Percentiles rank a stretch among this genome's conserved stretches.
phyloP scores from a whole-genome alignment of 2,113 vertebrate species.

The Anas platyrhynchos region DNA sequence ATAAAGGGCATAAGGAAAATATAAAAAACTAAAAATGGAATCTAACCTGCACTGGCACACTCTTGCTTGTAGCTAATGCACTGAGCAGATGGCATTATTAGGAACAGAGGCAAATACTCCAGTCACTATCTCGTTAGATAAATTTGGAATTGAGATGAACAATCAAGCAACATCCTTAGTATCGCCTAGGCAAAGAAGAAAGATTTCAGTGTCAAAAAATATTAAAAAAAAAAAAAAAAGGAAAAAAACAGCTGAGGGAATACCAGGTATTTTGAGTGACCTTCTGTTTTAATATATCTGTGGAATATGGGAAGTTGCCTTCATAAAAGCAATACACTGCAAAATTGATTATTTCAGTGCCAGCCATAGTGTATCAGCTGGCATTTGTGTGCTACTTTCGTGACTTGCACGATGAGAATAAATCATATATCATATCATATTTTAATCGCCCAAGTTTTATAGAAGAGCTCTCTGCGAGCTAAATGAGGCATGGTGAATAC shows the following conservation, averaged over 20 bases:
- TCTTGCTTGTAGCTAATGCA: background rate
- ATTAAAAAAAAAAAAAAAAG: background rate
- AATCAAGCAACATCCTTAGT: background rate
- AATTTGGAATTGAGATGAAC: background rate
- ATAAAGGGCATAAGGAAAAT: background rate
- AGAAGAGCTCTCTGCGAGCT: background rate
- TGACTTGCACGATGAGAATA: background rate
- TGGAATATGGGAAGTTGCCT: background rate
- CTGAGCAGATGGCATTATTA: background rate
- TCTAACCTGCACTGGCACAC: background rate
- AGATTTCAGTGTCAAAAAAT: background rate
- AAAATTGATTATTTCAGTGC: background rate
- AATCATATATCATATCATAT: background rate
- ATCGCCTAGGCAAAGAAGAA: background rate
- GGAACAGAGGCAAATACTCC: background rate
- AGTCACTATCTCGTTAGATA: background rate
- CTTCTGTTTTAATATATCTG: background rate
- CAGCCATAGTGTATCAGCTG: background rate
- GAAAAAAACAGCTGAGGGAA: background rate
- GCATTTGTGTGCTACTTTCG: background rate
- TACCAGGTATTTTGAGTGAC: background rate
- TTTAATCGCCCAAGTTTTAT: background rate
- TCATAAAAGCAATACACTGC: background rate
- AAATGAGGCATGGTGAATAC: background rate
- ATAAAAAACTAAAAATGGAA: background rate